Conservation (phyloP, 2,797 vertebrate species). For the Steatocranus sp. region DNA sequence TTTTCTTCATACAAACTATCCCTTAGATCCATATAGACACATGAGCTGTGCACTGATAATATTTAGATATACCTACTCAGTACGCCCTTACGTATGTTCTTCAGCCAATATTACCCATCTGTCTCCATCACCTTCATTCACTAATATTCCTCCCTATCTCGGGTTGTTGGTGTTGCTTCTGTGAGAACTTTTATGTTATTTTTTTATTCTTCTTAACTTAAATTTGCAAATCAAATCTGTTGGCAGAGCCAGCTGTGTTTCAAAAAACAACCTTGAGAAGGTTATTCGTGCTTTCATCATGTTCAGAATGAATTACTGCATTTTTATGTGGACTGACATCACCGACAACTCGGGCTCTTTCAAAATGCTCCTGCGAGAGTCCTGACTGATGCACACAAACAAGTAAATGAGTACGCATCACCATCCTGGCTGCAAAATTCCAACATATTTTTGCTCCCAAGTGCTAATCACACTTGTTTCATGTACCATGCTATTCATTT, state of each 20-base stretch:
- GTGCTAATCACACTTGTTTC: not conserved
- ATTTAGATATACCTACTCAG: not conserved
- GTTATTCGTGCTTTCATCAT: not conserved
- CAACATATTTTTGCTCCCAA: not conserved
- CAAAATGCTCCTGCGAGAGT: not conserved
- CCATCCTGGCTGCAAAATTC: not conserved
- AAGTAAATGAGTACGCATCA: not conserved
- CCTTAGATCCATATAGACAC: not conserved
- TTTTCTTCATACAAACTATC: not conserved
- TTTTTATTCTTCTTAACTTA: not conserved
- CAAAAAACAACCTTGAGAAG: not conserved
- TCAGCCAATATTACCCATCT: not conserved
- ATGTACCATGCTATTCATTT: not conserved
- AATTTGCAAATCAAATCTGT: not conserved
- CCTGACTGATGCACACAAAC: not conserved
- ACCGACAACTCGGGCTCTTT: not conserved
- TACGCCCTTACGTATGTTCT: not conserved
- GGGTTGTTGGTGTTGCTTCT: not conserved
- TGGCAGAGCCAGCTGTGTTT: not conserved
- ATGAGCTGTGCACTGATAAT: not conserved
- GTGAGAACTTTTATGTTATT: not conserved
- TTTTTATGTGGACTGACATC: not conserved
- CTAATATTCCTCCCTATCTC: not conserved
- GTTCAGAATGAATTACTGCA: not conserved
- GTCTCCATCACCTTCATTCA: not conserved